These are phyloP conservation scores for Eulemur albifrons DNA, from an alignment of 2,797 vertebrate species.

Conservation along the genomic window DNA sequence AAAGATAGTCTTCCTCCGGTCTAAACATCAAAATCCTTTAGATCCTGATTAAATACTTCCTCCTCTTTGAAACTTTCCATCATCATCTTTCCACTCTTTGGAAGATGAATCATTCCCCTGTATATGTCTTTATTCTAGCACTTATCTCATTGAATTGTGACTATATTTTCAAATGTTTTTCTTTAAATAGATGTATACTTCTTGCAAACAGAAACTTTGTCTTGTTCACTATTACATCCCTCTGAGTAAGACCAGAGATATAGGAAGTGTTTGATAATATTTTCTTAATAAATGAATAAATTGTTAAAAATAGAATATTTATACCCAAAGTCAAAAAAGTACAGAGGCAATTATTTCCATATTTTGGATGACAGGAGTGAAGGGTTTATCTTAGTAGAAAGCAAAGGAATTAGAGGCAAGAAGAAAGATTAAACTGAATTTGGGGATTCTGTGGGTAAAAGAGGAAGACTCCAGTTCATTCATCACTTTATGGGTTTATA, in stretches of 20 bases:
- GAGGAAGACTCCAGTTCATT: background rate
- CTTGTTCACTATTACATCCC: background rate
- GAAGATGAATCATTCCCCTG: background rate
- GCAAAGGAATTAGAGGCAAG: background rate
- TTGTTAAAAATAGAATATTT: background rate
- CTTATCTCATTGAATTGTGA: background rate
- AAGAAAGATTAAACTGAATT: background rate
- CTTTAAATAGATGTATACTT: background rate
- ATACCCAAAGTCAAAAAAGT: background rate
- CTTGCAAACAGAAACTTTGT: background rate
- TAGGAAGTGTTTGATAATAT: background rate
- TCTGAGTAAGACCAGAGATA: background rate
- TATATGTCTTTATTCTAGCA: background rate
- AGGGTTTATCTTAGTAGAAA: background rate
- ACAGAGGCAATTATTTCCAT: background rate
- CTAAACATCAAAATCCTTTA: constrained; percentile 25
- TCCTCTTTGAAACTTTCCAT: background rate
- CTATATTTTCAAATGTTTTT: background rate
- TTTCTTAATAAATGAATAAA: background rate
- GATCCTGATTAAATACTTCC: background rate
- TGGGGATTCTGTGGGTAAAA: background rate
- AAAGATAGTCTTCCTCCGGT: background rate
- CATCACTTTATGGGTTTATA: background rate
- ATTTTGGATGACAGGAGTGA: background rate
- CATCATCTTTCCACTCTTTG: background rate